Percentiles rank a stretch among this genome's conserved stretches.
Evolutionary conservation across 2,888 invertebrate genomes (phyloP).

Genomic region (Itoplectis maculator): DNA sequence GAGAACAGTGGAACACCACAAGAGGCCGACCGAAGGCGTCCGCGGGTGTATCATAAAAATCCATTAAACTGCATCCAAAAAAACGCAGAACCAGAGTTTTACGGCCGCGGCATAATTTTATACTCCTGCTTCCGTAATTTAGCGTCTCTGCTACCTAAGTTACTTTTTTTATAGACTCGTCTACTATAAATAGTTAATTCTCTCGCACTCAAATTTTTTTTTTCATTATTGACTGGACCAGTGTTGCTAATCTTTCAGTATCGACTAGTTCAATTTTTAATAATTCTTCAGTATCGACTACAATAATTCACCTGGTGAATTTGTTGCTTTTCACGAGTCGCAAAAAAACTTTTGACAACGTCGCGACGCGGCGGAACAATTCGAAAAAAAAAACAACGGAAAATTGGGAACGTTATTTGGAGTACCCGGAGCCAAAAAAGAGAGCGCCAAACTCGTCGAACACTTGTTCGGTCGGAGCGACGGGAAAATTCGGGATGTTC

Average conservation of each 20-base stretch:
- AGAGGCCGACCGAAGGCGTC: background rate
- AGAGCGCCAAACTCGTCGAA: conserved; percentile 35
- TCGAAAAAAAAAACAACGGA: background rate
- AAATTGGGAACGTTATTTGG: conserved; percentile 7
- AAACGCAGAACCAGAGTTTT: conserved; percentile 49
- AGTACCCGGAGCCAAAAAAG: conserved; percentile 14
- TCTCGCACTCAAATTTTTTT: too few species aligned
- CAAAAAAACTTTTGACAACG: background rate
- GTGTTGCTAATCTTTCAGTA: too few species aligned
- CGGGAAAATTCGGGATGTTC: conserved; percentile 69
- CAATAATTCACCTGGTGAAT: conserved; percentile 26
- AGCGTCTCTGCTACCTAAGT: conserved; percentile 47
- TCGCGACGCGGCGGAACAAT: background rate
- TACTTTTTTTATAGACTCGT: conserved; percentile 45
- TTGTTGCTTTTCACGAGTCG: conserved; percentile 21
- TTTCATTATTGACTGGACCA: too few species aligned
- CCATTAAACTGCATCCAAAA: conserved; percentile 42
- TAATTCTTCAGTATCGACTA: background rate
- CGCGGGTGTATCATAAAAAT: conserved; percentile 51
- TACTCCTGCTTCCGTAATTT: conserved; percentile 62
- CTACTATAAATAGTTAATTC: background rate
- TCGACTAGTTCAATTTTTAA: too few species aligned
- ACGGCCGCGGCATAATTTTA: conserved; percentile 61
- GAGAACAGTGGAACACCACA: conserved; percentile 51
- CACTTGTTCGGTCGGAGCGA: conserved; percentile 66